These are phyloP conservation scores for Sabatieria punctata DNA, from an alignment of 2,888 invertebrate species.

Conservation along the genomic window DNA sequence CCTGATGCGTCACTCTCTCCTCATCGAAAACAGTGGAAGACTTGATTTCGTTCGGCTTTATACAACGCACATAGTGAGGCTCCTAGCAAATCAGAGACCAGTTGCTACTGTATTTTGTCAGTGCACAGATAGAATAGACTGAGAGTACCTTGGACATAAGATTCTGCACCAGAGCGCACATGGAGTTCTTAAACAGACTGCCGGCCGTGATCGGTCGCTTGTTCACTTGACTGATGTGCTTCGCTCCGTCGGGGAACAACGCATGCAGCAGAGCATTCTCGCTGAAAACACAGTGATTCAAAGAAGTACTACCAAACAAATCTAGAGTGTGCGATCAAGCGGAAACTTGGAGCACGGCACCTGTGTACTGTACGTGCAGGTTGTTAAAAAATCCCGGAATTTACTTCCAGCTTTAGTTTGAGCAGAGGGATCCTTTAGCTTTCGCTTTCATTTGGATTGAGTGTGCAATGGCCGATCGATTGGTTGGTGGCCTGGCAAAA, in stretches of 20 bases:
- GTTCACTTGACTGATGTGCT: slow-evolving; percentile 73
- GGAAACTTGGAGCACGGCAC: no score
- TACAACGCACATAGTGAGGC: slow-evolving; percentile 76
- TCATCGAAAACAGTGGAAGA: slow-evolving; percentile 67
- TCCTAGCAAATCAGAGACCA: slow-evolving; percentile 12
- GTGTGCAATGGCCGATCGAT: no score
- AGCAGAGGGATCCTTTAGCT: no score
- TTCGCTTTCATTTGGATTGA: no score
- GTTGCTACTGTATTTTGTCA: no score
- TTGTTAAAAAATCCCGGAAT: no score
- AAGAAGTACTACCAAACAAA: no score
- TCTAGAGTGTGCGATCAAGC: no score
- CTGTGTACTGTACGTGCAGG: no score
- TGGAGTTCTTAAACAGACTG: slow-evolving; percentile 80
- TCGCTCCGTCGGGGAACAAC: slow-evolving; percentile 95
- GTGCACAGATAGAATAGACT: not conserved
- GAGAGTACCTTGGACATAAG: slow-evolving; percentile 58
- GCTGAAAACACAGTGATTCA: no score
- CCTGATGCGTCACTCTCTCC: slow-evolving; percentile 47
- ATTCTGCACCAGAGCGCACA: slow-evolving; percentile 70
- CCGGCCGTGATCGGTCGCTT: slow-evolving; percentile 87
- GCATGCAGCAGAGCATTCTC: slow-evolving; percentile 53
- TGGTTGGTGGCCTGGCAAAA: no score
- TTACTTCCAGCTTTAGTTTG: no score
- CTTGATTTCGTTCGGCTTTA: slow-evolving; percentile 90